Conservation (phyloP, 1,140 invertebrate genomes). For the Drosophila eugracilis region DNA sequence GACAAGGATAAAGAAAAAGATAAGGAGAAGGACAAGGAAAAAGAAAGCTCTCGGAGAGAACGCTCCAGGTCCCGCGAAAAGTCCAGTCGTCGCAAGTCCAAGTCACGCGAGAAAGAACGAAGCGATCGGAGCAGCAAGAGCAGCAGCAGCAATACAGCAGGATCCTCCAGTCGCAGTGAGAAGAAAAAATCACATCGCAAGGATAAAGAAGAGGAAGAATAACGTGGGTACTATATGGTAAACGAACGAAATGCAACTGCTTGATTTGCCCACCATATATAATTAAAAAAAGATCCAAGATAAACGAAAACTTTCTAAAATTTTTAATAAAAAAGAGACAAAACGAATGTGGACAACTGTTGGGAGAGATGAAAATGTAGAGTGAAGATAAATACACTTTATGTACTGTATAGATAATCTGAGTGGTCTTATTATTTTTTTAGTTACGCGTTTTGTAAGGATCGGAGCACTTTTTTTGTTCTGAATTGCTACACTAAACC, state of each 20-base stretch:
- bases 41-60: constrained; percentile 85
- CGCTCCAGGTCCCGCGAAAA: constrained; percentile 87
- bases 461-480: no score
- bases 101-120: constrained; percentile 87
- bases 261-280: constrained; percentile 34
- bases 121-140: constrained; percentile 85
- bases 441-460: no score
- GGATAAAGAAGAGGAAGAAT: constrained; percentile 88
- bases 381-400: constrained; percentile 8
- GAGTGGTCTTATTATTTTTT: no score
- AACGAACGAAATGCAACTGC: constrained; percentile 23
- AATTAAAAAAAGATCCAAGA: constrained; percentile 9
- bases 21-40: constrained; percentile 44
- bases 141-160: constrained; percentile 42
- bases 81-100: constrained; percentile 86
- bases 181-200: constrained; percentile 89
- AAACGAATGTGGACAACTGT: constrained; percentile 1
- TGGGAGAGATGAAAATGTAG: not conserved
- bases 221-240: constrained; percentile 66
- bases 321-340: constrained; percentile 51
- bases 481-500: no score
- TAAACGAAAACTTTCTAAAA: constrained; percentile 17
- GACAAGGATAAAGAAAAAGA: constrained; percentile 77
- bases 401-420: no score
- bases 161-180: constrained; percentile 78